Conservation (phyloP, 2,797 vertebrate genomes). For the Enteromius radiatus region DNA sequence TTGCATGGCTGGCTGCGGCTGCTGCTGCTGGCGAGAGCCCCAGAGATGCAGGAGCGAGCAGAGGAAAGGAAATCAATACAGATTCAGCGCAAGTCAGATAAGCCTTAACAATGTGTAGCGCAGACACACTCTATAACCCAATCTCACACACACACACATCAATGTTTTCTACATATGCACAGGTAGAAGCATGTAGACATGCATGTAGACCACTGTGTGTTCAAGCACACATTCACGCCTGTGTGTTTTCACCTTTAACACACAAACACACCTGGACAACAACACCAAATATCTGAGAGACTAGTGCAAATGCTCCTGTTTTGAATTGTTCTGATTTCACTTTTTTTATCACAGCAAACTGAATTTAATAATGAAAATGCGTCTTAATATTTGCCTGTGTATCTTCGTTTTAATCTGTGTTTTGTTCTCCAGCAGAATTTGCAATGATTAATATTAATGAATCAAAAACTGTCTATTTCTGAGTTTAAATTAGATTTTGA, state of each 20-base stretch:
- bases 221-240: slow-evolving; percentile 44
- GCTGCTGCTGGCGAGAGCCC: slow-evolving; percentile 60
- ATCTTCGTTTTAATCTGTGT: not conserved
- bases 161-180: slow-evolving; percentile 20
- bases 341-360: too few relatives aligned
- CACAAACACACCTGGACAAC: not conserved
- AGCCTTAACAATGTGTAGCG: slow-evolving; percentile 84
- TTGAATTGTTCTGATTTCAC: not conserved
- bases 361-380: not conserved
- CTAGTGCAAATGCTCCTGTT: not conserved
- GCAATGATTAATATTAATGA: not conserved
- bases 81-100: slow-evolving; percentile 86
- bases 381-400: not conserved
- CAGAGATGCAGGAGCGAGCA: slow-evolving; percentile 72
- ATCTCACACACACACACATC: slow-evolving; percentile 48
- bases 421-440: not conserved
- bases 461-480: not conserved
- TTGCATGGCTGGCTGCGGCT: slow-evolving; percentile 54
- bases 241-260: not conserved
- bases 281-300: not conserved
- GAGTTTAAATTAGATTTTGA: not conserved
- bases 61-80: slow-evolving; percentile 85
- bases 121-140: slow-evolving; percentile 81
- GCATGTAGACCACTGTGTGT: slow-evolving; percentile 35
- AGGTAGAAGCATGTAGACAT: slow-evolving; percentile 56